Conservation (phyloP, 2,113 vertebrate species). For the Thinocorus orbignyianus region DNA sequence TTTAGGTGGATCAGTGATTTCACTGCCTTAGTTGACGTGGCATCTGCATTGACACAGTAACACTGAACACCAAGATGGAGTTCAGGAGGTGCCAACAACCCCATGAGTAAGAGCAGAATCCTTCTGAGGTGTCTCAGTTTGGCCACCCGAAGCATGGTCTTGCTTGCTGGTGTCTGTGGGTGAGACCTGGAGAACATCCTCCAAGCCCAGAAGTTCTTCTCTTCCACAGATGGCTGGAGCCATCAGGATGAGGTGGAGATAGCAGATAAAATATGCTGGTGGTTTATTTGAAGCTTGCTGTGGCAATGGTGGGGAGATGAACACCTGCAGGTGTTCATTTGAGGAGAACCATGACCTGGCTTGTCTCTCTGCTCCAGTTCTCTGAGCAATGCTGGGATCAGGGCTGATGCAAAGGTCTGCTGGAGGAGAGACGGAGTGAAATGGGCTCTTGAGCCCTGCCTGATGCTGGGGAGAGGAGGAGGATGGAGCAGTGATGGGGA, state of each 20-base stretch:
- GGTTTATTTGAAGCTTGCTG: not conserved
- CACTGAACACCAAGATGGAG: not conserved
- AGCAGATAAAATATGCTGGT: not conserved
- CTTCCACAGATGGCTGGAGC: not conserved
- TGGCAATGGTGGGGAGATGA: not conserved
- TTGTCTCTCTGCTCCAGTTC: not conserved
- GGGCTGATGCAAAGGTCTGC: not conserved
- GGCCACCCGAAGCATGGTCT: rapidly evolving
- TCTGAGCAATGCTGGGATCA: not conserved
- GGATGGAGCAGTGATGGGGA: not conserved
- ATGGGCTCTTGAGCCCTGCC: not conserved
- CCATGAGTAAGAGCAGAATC: not conserved
- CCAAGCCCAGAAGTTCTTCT: not conserved
- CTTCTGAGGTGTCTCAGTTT: not conserved
- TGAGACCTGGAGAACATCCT: not conserved
- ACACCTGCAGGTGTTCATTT: not conserved
- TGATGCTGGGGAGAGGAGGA: not conserved
- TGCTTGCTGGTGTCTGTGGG: not conserved
- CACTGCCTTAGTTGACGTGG: not conserved
- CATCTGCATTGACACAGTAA: rapidly evolving
- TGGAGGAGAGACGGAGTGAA: not conserved
- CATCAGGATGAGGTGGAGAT: not conserved
- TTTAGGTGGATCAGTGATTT: not conserved
- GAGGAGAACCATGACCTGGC: not conserved
- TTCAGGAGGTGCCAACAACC: not conserved